Evolutionary conservation across 2,888 invertebrate species (phyloP), one percentile per base, ranked within the genome.

Genomic region (Thyatira batis): DNA sequence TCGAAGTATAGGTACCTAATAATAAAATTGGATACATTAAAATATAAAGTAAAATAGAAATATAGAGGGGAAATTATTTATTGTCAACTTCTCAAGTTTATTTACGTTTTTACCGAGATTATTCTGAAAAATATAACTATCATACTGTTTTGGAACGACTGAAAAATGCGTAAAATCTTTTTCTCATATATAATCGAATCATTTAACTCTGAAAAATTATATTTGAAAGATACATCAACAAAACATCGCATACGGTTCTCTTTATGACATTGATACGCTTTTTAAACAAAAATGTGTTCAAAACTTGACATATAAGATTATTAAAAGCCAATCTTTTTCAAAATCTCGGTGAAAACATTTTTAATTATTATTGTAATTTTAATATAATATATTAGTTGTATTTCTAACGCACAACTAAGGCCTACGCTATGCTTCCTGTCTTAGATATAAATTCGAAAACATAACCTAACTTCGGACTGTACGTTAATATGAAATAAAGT

Each of bases 361-460:
- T 23, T 13, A 21, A 25, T n/a, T 17, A 9, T 48, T 6, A 48
- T 46, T 48, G 11, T 28, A 27, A 43, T 49, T n/a, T 49, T 21
- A 49, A 30, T 45, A 20, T 45, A 49, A 20, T 30, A 39, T 11
- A 25, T 49, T 45, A 45, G 45, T 43, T 52, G 20, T 60, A 59
- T 60, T 51, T 59, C 58, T 60, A 55, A 73, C 71, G 76, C 76
- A 76, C 71, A 75, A 73, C 51, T 62, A 73, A 61, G 71, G 71
- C 74, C 76, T 65, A 67, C n/a, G n/a, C 58, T 54, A 70, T 49
- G 67, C 67, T 67, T 69, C 60, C 61, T 60, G 58, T 56, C 64
- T 13, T 54, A 57, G 27, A 27, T 8, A 46, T 46, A 8, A 46
- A 17, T 46, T 27, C 25, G 25, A 46, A 46, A 27, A 65, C 45